Percentiles rank a stretch among this genome's conserved stretches.
Evolutionary conservation across 2,797 vertebrate genomes (phyloP).

Genomic region (Sebastes taczanowskii): DNA sequence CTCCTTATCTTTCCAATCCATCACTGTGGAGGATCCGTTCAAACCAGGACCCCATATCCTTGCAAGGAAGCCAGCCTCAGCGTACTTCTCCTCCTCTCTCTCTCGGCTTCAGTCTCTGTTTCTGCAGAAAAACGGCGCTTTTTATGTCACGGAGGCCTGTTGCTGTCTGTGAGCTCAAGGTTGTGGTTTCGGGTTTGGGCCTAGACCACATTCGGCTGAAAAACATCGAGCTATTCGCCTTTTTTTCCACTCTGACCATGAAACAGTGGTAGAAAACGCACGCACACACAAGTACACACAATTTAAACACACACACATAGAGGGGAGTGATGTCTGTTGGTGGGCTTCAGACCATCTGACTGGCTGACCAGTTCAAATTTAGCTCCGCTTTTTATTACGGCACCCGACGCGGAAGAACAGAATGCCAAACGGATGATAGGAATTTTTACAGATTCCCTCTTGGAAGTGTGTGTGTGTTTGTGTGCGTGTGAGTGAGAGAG

Average conservation of each 20-base stretch:
- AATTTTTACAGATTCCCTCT: conserved; percentile 77
- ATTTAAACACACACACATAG: conserved; percentile 7
- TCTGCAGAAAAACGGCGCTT: conserved; percentile 69
- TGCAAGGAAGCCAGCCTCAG: conserved; percentile 60
- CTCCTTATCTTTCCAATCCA: conserved; percentile 12
- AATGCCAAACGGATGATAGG: conserved; percentile 76
- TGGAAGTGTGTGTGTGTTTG: conserved; percentile 31
- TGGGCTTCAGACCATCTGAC: conserved; percentile 63
- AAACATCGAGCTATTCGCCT: conserved; percentile 79
- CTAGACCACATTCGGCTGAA: conserved; percentile 79
- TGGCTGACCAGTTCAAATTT: conserved; percentile 75
- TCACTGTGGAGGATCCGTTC: conserved; percentile 7
- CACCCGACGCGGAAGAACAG: conserved; percentile 58
- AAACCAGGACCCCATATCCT: conserved; percentile 41
- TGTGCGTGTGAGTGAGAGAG: conserved; percentile 41
- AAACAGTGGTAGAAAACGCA: conserved; percentile 71
- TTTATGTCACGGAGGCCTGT: conserved; percentile 76
- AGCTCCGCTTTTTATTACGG: conserved; percentile 66
- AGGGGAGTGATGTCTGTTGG: conserved; percentile 61
- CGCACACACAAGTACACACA: conserved; percentile 13
- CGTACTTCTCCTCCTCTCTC: conserved; percentile 28
- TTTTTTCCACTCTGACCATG: conserved; percentile 79
- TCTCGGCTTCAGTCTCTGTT: conserved; percentile 55
- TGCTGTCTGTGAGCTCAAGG: conserved; percentile 82
- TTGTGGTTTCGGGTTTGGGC: conserved; percentile 83